These are phyloP conservation scores for Enoplosus armatus DNA, from an alignment of 2,797 vertebrate genomes.

Conservation along the genomic window DNA sequence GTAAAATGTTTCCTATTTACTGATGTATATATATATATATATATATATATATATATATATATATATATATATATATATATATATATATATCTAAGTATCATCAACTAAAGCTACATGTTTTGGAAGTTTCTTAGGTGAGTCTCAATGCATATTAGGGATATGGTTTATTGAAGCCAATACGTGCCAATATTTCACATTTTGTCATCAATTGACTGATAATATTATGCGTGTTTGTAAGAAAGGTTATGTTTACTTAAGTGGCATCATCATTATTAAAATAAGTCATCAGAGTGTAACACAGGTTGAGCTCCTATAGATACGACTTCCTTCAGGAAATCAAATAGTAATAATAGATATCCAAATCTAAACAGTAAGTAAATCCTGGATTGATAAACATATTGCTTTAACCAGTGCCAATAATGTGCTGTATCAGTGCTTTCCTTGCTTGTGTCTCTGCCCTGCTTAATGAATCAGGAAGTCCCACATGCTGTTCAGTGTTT, in stretches of 20 bases:
- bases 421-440: neutral
- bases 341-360: neutral
- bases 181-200: too few relatives aligned
- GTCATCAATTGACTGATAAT: too few relatives aligned
- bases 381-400: too few relatives aligned
- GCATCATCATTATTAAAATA: neutral
- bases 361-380: neutral
- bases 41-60: too few relatives aligned
- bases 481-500: constrained; percentile 32
- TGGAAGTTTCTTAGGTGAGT: too few relatives aligned
- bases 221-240: neutral
- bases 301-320: neutral
- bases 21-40: too few relatives aligned
- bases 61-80: too few relatives aligned
- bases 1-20: neutral
- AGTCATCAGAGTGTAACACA: neutral
- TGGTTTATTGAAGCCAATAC: too few relatives aligned
- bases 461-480: neutral
- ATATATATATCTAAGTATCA: too few relatives aligned
- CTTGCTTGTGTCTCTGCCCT: neutral
- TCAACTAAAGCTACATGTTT: too few relatives aligned
- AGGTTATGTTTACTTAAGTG: neutral
- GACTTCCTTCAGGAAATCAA: neutral
- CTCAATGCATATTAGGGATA: too few relatives aligned
- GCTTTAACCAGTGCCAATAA: neutral